Conservation (phyloP, 2,888 invertebrate species). For the Lamproptera curius region DNA sequence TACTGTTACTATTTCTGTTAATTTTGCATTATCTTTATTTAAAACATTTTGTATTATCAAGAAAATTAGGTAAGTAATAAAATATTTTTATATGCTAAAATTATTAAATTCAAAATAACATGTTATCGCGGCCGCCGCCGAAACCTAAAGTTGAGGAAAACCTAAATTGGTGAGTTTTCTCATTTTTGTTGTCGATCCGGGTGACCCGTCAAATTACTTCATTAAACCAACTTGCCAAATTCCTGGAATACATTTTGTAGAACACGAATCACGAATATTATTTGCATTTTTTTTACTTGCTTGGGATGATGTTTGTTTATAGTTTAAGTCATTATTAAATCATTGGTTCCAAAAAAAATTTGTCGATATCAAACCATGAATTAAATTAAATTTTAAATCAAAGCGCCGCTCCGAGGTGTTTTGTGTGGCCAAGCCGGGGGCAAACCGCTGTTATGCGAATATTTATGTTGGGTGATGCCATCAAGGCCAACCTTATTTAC, state of each 20-base stretch:
- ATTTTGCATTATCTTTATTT: no score
- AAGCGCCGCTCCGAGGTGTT: constrained; percentile 64
- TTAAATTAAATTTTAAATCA: constrained; percentile 75
- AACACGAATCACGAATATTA: constrained; percentile 65
- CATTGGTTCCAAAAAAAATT: constrained; percentile 35
- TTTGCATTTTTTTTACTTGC: constrained; percentile 36
- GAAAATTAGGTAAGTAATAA: no score
- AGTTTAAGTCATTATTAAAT: constrained; percentile 7
- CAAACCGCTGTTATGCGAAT: constrained; percentile 56
- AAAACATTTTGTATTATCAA: no score
- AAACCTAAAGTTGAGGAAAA: constrained; percentile 71
- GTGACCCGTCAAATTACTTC: constrained; percentile 77
- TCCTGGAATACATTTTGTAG: constrained; percentile 68
- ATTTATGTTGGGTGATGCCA: constrained; percentile 62
- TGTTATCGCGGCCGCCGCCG: constrained; percentile 57
- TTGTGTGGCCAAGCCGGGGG: constrained; percentile 50
- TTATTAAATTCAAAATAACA: constrained; percentile 38
- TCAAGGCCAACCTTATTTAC: constrained; percentile 57
- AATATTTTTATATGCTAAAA: no score
- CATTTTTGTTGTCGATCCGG: constrained; percentile 77
- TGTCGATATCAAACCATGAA: constrained; percentile 61
- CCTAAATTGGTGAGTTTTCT: constrained; percentile 76
- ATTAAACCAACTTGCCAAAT: constrained; percentile 73
- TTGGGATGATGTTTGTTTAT: constrained; percentile 21
- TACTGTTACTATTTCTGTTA: no score